phyloP scores from a whole-genome alignment of 2,888 invertebrate genomes.

The Papilio gigon region DNA sequence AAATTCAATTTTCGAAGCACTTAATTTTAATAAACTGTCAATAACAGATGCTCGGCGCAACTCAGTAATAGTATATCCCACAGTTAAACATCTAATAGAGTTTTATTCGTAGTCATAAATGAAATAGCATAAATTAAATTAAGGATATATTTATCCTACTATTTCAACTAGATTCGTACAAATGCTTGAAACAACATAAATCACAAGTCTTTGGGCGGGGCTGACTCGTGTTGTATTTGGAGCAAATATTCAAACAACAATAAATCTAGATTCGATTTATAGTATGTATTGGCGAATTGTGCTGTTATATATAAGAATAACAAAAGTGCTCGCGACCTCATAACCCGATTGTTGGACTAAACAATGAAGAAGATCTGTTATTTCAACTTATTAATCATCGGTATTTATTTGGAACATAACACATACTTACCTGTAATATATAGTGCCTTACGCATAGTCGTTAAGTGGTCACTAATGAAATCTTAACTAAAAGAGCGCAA shows the following conservation, averaged over 20 bases:
- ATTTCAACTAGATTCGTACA: constrained; percentile 9
- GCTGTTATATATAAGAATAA: constrained; percentile 2
- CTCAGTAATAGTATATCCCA: background rate
- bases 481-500: too few relatives aligned
- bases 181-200: constrained; percentile 13
- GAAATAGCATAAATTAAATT: too few relatives aligned
- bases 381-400: background rate
- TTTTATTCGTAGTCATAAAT: too few relatives aligned
- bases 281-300: background rate
- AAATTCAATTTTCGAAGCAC: background rate
- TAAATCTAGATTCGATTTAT: constrained; percentile 7
- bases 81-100: background rate
- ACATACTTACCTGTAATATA: too few relatives aligned
- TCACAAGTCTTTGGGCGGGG: constrained; percentile 10
- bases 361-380: background rate
- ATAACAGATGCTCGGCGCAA: background rate
- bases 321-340: constrained; percentile 11
- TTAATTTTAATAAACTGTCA: background rate
- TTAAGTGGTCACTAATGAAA: too few relatives aligned
- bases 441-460: too few relatives aligned
- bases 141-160: background rate
- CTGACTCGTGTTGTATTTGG: constrained; percentile 9
- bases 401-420: background rate
- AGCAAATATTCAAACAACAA: constrained; percentile 11
- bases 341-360: constrained; percentile 10